Percentiles rank a stretch among this genome's conserved stretches.
phyloP scores from a whole-genome alignment of 2,888 invertebrate species.

The Anagyrus pseudococci region DNA sequence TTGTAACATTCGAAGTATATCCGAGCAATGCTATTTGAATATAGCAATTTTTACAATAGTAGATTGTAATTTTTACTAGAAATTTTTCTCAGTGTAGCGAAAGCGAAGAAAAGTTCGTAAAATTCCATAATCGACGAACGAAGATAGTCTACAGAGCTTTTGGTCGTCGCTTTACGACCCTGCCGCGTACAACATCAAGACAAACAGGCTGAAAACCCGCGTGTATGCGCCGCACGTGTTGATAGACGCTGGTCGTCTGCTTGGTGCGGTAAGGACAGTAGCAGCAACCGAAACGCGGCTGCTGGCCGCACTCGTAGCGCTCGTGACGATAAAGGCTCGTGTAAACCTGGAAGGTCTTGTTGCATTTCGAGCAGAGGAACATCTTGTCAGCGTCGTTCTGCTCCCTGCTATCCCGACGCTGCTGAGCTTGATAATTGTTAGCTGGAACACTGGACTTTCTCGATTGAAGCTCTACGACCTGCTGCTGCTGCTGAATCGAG shows the following conservation, averaged over 20 bases:
- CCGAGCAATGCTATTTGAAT: too few species aligned
- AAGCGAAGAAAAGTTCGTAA: too few species aligned
- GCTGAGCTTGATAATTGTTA: too few species aligned
- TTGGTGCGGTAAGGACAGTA: conserved; percentile 53
- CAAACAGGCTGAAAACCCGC: conserved; percentile 32
- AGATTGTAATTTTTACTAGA: not conserved
- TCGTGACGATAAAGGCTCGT: conserved; percentile 54
- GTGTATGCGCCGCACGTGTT: conserved; percentile 51
- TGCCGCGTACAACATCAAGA: conserved; percentile 25
- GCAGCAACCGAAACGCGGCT: conserved; percentile 53
- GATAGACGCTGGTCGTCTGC: conserved; percentile 49
- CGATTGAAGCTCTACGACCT: too few species aligned
- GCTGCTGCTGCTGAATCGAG: not conserved
- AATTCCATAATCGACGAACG: too few species aligned
- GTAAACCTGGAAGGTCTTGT: conserved; percentile 49
- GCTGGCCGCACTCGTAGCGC: conserved; percentile 57
- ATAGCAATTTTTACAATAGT: not conserved
- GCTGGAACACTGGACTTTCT: too few species aligned
- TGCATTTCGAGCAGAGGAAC: conserved; percentile 49
- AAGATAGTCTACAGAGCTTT: too few species aligned
- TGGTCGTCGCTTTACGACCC: conserved; percentile 15
- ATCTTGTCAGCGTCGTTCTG: conserved; percentile 18
- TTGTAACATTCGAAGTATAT: not conserved
- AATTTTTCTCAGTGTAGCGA: not conserved
- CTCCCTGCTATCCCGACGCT: too few species aligned